Percentiles rank a stretch among this genome's conserved stretches.
These are phyloP conservation scores for Hystrix brachyura DNA, from an alignment of 2,113 vertebrate genomes.

Conservation along the genomic window DNA sequence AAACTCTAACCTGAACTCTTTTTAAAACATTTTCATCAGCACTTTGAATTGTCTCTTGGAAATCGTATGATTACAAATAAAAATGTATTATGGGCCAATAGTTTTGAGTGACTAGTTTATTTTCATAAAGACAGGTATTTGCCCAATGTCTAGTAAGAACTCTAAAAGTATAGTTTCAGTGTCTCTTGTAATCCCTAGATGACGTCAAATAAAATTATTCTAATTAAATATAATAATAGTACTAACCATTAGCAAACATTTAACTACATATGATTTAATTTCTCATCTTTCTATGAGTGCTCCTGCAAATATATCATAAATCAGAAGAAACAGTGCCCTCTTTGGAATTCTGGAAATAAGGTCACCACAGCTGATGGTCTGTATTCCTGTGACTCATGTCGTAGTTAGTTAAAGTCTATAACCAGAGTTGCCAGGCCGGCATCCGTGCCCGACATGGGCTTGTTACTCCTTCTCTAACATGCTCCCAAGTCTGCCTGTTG, in stretches of 20 bases:
- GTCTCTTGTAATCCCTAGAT: not conserved
- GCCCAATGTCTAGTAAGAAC: not conserved
- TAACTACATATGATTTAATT: not conserved
- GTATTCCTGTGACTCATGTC: not conserved
- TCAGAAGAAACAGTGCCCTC: not conserved
- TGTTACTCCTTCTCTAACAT: not conserved
- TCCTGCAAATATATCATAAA: not conserved
- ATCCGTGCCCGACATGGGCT: not conserved
- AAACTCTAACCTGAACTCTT: not conserved
- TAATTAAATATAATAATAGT: not conserved
- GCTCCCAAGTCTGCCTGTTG: not conserved
- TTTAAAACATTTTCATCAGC: not conserved
- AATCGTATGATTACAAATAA: not conserved
- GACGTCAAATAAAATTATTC: not conserved
- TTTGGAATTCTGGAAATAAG: not conserved
- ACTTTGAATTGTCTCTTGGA: constrained; percentile 11
- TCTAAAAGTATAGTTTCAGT: not conserved
- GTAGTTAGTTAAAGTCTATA: not conserved
- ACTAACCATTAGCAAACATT: not conserved
- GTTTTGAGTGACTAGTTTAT: not conserved
- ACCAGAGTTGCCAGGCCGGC: rapidly evolving
- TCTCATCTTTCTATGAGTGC: not conserved
- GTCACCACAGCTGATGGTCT: not conserved
- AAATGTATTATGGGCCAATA: not conserved
- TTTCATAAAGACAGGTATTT: constrained; percentile 1